Base-by-base conservation (phyloP, 2,797 vertebrate genomes). In the Scarus forsteni region DNA sequence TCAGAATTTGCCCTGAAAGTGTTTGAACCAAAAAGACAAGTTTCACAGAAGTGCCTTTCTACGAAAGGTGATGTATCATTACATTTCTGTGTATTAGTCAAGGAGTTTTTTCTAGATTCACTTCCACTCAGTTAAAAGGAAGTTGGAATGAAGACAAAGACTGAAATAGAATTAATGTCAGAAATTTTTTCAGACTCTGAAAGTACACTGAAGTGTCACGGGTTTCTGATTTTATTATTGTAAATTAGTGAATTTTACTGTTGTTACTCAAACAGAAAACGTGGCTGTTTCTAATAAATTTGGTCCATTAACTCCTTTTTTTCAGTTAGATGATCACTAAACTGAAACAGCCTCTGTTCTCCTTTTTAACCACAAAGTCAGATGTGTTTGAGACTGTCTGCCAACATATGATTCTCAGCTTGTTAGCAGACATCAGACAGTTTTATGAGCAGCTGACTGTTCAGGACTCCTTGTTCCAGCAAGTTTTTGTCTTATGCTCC, bases 1-100 rank as follows among this genome's bases (percentile, higher is more conserved):
- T 27, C 45, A 14, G 8, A 14, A 39, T 50, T 15, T 44, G 19
- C 40, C 53, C 43, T 57, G 5, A 40, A 36, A n/a, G 50, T 52
- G 18, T 19, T 43, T 43, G 11, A 34, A 7, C 50, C 19, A 52
- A 10, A 43, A n/a, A 43, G 14, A 18, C 19, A 35, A 14, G 39
- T 1, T 36, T 1, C 14, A 67, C 39, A 13, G 55, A 60, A 56
- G 3, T 12, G 39, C 16, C 1, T 36, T 5, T 70, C 42, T 45
- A 12, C 51, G 15, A 60, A 73, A 55, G 6, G 52, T 39, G 14
- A 52, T 5, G n/a, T 69, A 27, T 60, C 19, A 19, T 18, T 10
- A 12, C 12, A 8, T 35, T 64, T 71, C n/a, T 10, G 40, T 7
- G 2, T 48, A 38, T 63, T 36, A 63, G 6, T 57, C 45, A 77